Evolutionary conservation across 1,140 invertebrate species (phyloP), one percentile per base, ranked within the genome.

Genomic region (Lamellibrachia luymesi): DNA sequence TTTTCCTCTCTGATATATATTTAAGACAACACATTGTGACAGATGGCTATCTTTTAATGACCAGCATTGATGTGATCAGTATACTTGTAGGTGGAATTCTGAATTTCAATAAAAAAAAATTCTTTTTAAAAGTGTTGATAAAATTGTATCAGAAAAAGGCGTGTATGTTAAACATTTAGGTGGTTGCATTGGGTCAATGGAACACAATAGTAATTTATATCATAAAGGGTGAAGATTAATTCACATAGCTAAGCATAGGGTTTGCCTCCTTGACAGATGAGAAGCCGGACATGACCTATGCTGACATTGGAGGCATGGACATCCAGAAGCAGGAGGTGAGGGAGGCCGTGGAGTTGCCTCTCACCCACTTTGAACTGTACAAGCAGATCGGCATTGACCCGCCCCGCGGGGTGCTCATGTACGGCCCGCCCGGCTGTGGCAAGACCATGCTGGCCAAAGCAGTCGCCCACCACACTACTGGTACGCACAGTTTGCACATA

Each of bases 291-390:
- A 98, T 99, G 25, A 97, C 97, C 91, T 99, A 99, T 96, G 97
- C 98, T 50, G 99, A 99, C 95, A 99, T 99, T 96, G 99, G 99
- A 96, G 99, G 99, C 90, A 98, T 99, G 98, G 99, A 99, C 96
- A 99, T 99, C 97, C 99, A 99, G 96, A 99, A 99, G 95, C 99
- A 99, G 96, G 99, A 99, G 96, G 99, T 99, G 93, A 97, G 99
- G 92, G 99, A 99, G 97, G 99, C 99, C 91, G 99, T 99, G 0
- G 99, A 99, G 96, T 96, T 99, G 93, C 99, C 99, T 4, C 96
- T 99, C 1, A 99, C 99, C 91, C 99, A 99, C 96, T 99, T 99
- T 95, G 99, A 99, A 96, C 97, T 99, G n/a, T 99, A 99, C 96
- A 98, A 99, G 96, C 99, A 99, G 97, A 99, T 99, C 96, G 97